phyloP scores from a whole-genome alignment of 2,888 invertebrate genomes.

The Balanococcus diminutus region DNA sequence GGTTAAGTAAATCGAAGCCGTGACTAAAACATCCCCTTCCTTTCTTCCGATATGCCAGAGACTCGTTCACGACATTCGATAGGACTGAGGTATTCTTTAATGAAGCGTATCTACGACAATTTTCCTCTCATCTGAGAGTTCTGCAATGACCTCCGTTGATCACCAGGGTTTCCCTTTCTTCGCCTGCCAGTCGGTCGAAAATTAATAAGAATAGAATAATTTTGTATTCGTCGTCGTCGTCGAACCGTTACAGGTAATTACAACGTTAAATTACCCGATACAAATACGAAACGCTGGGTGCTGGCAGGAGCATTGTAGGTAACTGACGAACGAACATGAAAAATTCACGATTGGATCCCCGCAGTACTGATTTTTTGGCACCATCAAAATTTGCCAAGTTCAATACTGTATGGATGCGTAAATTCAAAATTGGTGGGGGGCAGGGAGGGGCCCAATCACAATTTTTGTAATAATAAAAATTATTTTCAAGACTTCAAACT shows the following conservation, averaged over 20 bases:
- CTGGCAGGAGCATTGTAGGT: background rate
- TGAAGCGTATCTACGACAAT: background rate
- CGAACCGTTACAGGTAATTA: slow-evolving; percentile 39
- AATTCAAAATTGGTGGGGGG: too few species aligned
- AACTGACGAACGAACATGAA: background rate
- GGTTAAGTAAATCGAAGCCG: background rate
- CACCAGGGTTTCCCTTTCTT: background rate
- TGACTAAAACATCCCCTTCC: background rate
- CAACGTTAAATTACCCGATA: background rate
- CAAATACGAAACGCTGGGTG: background rate
- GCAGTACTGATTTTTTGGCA: too few species aligned
- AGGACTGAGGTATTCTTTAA: background rate
- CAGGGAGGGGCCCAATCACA: too few species aligned
- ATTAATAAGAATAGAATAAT: slow-evolving; percentile 33
- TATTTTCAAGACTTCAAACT: too few species aligned
- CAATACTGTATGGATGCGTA: too few species aligned
- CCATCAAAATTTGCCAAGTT: too few species aligned
- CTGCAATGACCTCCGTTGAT: background rate
- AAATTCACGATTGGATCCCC: background rate
- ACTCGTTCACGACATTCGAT: too few species aligned
- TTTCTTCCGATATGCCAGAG: too few species aligned
- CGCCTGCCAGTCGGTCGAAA: background rate
- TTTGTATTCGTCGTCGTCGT: slow-evolving; percentile 9
- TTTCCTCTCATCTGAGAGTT: background rate
- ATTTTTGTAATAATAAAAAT: too few species aligned